phyloP scores from a whole-genome alignment of 2,888 invertebrate species.

The Bombylius major region DNA sequence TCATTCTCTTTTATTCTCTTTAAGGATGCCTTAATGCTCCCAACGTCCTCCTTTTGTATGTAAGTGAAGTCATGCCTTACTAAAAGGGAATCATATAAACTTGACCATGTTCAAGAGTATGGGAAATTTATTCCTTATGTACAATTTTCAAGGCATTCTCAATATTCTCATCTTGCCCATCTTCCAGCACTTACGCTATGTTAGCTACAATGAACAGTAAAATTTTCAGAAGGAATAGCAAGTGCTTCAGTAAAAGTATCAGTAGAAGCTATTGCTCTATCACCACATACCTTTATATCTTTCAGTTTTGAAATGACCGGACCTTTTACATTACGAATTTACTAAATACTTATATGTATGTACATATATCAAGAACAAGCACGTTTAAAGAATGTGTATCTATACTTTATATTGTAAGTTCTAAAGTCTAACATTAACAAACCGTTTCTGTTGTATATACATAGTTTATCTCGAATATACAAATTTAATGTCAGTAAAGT shows the following conservation, averaged over 20 bases:
- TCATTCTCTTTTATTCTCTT: not conserved
- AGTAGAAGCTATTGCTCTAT: constrained; percentile 7
- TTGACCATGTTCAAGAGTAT: constrained; percentile 17
- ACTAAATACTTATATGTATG: constrained; percentile 2
- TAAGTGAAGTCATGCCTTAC: constrained; percentile 21
- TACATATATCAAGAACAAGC: constrained; percentile 8
- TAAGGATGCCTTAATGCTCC: constrained; percentile 15
- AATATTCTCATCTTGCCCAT: constrained; percentile 13
- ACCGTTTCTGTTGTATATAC: constrained; percentile 1
- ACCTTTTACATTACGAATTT: too few species aligned
- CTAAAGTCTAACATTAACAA: constrained; percentile 2
- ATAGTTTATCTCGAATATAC: constrained; percentile 2
- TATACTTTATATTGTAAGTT: constrained; percentile 4
- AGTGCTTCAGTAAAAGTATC: not conserved
- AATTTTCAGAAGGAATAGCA: not conserved
- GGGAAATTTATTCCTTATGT: constrained; percentile 20
- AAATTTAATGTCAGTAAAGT: constrained; percentile 15
- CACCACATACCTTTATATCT: constrained; percentile 10
- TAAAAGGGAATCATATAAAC: constrained; percentile 18
- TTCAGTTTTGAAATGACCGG: too few species aligned
- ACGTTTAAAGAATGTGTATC: constrained; percentile 10
- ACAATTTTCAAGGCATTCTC: constrained; percentile 17
- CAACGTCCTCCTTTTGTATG: constrained; percentile 16
- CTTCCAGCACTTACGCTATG: constrained; percentile 1
- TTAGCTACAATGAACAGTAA: too few species aligned